Evolutionary conservation across 2,113 vertebrate genomes (phyloP).

Genomic region (Rhinoderma darwinii): DNA sequence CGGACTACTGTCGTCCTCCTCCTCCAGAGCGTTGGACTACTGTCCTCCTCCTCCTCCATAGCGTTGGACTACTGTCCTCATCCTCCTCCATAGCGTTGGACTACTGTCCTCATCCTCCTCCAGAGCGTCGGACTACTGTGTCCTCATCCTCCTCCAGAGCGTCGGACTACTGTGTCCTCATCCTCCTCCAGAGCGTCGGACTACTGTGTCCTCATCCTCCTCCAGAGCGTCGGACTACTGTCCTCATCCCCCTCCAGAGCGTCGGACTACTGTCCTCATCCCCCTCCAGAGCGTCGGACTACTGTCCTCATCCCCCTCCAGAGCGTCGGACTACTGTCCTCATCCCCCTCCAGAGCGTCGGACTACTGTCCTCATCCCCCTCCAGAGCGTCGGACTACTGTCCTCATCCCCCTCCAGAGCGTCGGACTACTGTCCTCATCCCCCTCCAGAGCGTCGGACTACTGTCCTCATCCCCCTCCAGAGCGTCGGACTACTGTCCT

Average conservation of each 20-base stretch:
- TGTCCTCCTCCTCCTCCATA: not conserved
- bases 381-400: not conserved
- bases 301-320: too few relatives aligned
- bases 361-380: not conserved
- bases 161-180: not conserved
- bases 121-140: not conserved
- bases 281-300: too few relatives aligned
- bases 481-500: too few relatives aligned
- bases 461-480: too few relatives aligned
- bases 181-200: not conserved
- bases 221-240: not conserved
- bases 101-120: not conserved
- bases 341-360: not conserved
- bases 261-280: too few relatives aligned
- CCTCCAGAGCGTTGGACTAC: not conserved
- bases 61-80: too few relatives aligned
- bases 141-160: not conserved
- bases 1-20: too few relatives aligned
- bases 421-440: not conserved
- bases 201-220: not conserved
- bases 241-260: not conserved
- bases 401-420: not conserved
- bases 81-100: too few relatives aligned
- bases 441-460: too few relatives aligned
- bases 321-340: not conserved